Evolutionary conservation across 2,797 vertebrate species (phyloP), one percentile per base, ranked within the genome.

Genomic region (Danio kyathit): DNA sequence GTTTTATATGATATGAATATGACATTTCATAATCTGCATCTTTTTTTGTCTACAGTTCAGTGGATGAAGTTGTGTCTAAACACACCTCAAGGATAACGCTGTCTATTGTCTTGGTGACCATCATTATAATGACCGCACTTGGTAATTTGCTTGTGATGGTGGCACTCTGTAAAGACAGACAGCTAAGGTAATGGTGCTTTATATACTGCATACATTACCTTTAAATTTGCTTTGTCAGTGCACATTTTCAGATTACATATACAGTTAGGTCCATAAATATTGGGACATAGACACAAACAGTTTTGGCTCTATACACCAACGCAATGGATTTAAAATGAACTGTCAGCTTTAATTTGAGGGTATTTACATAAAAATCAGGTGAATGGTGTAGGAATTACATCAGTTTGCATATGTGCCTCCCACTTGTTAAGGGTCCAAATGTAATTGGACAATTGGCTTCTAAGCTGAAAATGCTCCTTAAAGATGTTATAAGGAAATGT

Each of bases 131-230:
- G 92, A 95, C 95, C 0, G 92, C 93, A 38, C 93, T 95, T 51
- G 95, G 95, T 13, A 95, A 95, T 87, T 89, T 95, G 66, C 89
- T 95, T 82, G 95, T 95, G 44, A 95, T 95, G 94, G 95, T 95
- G 84, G 95, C 95, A 0, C 92, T 95, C 66, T 95, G 94, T 88
- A 95, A 92, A 84, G 95, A 95, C 89, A 90, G 93, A 67, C 92
- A 95, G 83, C 87, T 95, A 21, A 91, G 95, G 95, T 95, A 75
- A 88, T 83, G 51, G 17, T 13, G 17, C 2, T 52, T 70, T 8
- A 19, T 12, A 76, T 29, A 3, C 29, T 29, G 29, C 46, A 44
- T 59, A 64, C 6, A 78, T 1, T 29, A 29, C 1, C 29, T 66
- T 77, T 43, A 8, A 1, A 8, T 48, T 16, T 9, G 4, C 6